These are phyloP conservation scores for Philaethria dido DNA, from an alignment of 2,888 invertebrate genomes.

Conservation along the genomic window DNA sequence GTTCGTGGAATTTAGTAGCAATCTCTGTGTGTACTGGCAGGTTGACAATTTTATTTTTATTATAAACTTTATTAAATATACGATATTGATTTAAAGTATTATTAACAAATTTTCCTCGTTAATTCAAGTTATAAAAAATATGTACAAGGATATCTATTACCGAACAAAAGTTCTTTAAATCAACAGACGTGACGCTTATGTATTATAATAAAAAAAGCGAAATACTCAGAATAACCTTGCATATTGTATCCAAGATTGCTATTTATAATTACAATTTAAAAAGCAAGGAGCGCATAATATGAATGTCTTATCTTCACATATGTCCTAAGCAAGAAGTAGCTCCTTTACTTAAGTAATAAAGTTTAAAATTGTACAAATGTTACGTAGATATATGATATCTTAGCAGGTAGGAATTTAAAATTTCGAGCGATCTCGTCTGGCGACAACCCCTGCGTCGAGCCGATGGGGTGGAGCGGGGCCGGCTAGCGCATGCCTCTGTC, in stretches of 20 bases:
- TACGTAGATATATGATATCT: conserved; percentile 55
- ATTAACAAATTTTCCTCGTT: not conserved
- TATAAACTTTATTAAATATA: not conserved
- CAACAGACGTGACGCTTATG: conserved; percentile 56
- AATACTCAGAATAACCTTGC: conserved; percentile 77
- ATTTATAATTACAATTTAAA: conserved; percentile 78
- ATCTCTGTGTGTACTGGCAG: conserved; percentile 3
- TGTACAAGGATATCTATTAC: conserved; percentile 1
- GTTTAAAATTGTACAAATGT: conserved; percentile 57
- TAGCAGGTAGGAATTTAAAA: conserved; percentile 76
- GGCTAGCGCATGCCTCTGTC: conserved; percentile 64
- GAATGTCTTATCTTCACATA: conserved; percentile 56
- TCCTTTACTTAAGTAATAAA: conserved; percentile 54
- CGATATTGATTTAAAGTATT: not conserved
- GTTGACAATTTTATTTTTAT: conserved; percentile 9
- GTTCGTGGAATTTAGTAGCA: conserved; percentile 50
- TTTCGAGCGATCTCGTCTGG: conserved; percentile 76
- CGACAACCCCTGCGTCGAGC: conserved; percentile 79
- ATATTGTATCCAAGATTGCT: conserved; percentile 78
- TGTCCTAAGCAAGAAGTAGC: conserved; percentile 47
- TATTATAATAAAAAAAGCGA: conserved; percentile 67
- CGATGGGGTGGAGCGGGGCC: conserved; percentile 77
- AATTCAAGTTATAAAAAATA: not conserved
- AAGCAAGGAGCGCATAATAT: conserved; percentile 50
- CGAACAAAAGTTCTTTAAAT: conserved; percentile 60